These are phyloP conservation scores for Tragelaphus eurycerus DNA, from an alignment of 2,797 vertebrate genomes.

Conservation along the genomic window DNA sequence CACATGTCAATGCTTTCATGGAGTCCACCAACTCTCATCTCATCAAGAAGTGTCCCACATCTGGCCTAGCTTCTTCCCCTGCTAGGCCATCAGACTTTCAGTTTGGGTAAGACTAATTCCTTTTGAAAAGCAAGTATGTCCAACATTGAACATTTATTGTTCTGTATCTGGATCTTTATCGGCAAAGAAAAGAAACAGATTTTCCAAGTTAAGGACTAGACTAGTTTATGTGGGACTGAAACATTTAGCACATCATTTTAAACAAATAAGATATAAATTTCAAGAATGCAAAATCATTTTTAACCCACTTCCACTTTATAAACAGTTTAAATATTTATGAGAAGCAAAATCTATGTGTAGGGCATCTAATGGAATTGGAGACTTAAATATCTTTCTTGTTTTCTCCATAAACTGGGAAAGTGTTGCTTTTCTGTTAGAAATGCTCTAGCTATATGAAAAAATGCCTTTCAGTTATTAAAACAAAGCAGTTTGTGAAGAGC, in stretches of 20 bases:
- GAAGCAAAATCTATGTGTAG: not conserved
- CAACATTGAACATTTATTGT: not conserved
- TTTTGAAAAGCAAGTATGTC: slow-evolving; percentile 26
- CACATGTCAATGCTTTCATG: not conserved
- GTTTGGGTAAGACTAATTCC: not conserved
- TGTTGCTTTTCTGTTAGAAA: not conserved
- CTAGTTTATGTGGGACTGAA: not conserved
- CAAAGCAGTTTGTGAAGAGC: not conserved
- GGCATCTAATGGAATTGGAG: not conserved
- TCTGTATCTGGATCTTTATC: not conserved
- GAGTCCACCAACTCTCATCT: not conserved
- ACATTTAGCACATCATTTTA: not conserved
- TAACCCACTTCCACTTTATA: not conserved
- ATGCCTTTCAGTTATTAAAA: not conserved
- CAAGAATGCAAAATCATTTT: not conserved
- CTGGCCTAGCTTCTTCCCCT: not conserved
- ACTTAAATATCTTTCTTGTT: not conserved
- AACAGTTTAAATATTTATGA: not conserved
- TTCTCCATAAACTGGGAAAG: not conserved
- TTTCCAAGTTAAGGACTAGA: not conserved
- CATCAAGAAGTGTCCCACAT: too few relatives aligned
- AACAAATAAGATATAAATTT: not conserved
- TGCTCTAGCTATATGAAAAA: not conserved
- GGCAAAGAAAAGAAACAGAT: not conserved
- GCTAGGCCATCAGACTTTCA: not conserved